Base-by-base conservation (phyloP, 2,797 vertebrate species). In the Gobionotothen gibberifrons region DNA sequence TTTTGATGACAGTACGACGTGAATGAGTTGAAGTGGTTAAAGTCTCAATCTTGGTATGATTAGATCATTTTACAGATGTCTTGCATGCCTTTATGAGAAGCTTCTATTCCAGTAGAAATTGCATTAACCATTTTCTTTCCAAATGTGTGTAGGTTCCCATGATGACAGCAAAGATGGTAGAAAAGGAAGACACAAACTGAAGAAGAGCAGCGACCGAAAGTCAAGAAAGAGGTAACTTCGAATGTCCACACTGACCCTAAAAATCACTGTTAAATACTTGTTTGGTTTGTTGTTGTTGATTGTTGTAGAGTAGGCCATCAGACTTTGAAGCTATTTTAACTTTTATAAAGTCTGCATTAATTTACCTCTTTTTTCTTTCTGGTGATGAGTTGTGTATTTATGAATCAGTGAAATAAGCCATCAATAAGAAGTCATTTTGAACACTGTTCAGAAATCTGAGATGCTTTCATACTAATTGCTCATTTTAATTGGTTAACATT, bases 161-260 rank as follows among this genome's bases (percentile, higher is more conserved):
- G 83, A 83, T 36, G 76, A 84, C 49, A 84, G 80, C 12, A 46
- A 75, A 5, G 47, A 69, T 26, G 73, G 78, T 1, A 58, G 76
- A 48, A 92, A 87, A 77, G 82, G 76, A 44, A 78, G 39, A 66
- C 85, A 52, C 10, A 92, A 90, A 68, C 66, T 0, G 51, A 94
- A 90, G 81, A 93, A 87, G 67, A 91, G 82, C 88, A 84, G 84
- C 69, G 90, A 91, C 19, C 72, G 84, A 78, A 92, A 84, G 59
- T 84, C 89, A 62, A 90, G 86, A 80, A 94, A 91, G 58, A 90
- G 91, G 93, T 92, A 69, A 42, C 2, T 6, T 29, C 29, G 36
- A 42, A 49, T 16, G 1, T 5, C 10, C 17, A 49, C 29, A 39
- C 10, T 21, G 4, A 53, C 43, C 46, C 7, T 46, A 17, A 21